Conservation (phyloP, 2,113 vertebrate genomes). For the Elephantulus edwardii region DNA sequence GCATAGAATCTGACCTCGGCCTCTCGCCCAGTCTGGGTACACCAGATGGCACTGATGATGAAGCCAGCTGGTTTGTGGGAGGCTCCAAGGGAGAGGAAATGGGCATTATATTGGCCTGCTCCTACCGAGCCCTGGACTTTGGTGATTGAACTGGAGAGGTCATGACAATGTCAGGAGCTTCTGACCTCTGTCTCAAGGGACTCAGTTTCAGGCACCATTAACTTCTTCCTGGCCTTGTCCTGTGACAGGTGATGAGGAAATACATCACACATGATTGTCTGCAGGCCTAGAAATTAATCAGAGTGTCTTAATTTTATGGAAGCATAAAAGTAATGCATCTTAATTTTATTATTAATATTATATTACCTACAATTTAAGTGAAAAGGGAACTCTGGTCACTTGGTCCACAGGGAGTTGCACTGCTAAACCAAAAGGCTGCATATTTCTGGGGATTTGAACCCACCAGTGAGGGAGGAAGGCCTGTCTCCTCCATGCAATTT, state of each 20-base stretch:
- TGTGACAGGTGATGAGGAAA: not conserved
- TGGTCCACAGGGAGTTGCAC: too few species aligned
- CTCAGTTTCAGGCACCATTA: not conserved
- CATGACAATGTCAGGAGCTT: not conserved
- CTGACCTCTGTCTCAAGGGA: not conserved
- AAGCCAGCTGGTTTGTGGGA: slow-evolving; percentile 11
- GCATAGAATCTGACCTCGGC: not conserved
- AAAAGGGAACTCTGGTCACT: too few species aligned
- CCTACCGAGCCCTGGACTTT: not conserved
- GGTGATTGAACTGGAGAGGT: not conserved
- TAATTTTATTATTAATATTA: not conserved
- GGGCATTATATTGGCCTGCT: too few species aligned
- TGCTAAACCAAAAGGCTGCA: too few species aligned
- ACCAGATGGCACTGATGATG: slow-evolving; percentile 44
- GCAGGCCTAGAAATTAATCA: not conserved
- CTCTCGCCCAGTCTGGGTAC: not conserved
- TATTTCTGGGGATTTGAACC: too few species aligned
- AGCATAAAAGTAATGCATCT: not conserved
- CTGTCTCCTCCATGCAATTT: too few species aligned
- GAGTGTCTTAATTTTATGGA: not conserved
- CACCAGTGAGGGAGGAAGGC: too few species aligned
- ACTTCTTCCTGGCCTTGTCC: not conserved
- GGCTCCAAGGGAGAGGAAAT: not conserved
- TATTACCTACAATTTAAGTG: not conserved
- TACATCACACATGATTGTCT: not conserved